Conservation (phyloP, 2,888 invertebrate species). For the Lasiommata megera region DNA sequence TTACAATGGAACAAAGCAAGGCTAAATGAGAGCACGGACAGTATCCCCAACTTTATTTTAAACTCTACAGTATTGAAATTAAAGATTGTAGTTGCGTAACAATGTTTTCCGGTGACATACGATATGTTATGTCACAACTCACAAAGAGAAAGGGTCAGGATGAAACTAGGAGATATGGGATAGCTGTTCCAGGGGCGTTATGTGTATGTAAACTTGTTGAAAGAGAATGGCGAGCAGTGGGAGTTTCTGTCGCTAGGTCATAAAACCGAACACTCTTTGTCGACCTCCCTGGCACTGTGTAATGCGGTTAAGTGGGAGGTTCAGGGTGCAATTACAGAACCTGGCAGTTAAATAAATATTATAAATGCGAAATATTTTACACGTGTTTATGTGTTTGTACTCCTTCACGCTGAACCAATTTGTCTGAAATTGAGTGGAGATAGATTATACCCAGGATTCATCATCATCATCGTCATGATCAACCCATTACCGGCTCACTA, state of each 20-base stretch:
- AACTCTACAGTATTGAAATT: background rate
- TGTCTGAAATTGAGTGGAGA: too few relatives aligned
- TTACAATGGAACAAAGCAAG: slow-evolving; percentile 13
- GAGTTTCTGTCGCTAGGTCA: too few relatives aligned
- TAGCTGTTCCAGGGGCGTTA: slow-evolving; percentile 1
- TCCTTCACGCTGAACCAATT: too few relatives aligned
- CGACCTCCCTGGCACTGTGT: too few relatives aligned
- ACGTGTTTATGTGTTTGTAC: too few relatives aligned
- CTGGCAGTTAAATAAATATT: too few relatives aligned
- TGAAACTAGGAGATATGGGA: slow-evolving; percentile 13
- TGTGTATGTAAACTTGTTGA: slow-evolving; percentile 2
- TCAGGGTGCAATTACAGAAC: too few relatives aligned
- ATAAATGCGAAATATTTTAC: too few relatives aligned
- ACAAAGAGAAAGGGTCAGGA: slow-evolving; percentile 13
- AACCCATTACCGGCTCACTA: too few relatives aligned
- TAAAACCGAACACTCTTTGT: background rate
- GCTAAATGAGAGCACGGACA: slow-evolving; percentile 10
- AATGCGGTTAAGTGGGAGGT: too few relatives aligned
- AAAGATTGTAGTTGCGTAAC: background rate
- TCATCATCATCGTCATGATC: too few relatives aligned
- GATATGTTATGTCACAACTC: slow-evolving; percentile 11
- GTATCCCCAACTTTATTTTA: background rate
- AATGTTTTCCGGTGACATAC: background rate
- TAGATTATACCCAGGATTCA: too few relatives aligned
- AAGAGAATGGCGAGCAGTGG: background rate